These are phyloP conservation scores for Ochropleura leucogaster DNA, from an alignment of 2,888 invertebrate genomes.

Conservation along the genomic window DNA sequence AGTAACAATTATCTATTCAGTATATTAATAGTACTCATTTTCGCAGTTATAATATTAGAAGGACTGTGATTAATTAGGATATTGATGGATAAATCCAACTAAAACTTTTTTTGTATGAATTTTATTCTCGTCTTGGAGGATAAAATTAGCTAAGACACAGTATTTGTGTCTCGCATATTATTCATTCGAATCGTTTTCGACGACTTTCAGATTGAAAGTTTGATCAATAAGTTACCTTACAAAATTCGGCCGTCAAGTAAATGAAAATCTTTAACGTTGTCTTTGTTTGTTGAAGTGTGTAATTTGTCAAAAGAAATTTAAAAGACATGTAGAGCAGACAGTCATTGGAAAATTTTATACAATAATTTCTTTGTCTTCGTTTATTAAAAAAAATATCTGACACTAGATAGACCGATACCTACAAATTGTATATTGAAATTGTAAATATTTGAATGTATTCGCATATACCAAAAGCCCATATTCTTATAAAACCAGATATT, in stretches of 20 bases:
- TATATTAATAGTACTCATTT: no score
- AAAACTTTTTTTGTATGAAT: constrained; percentile 6
- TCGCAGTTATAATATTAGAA: background rate
- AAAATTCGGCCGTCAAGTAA: background rate
- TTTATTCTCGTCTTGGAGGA: background rate
- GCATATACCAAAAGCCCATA: background rate
- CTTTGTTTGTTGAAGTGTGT: background rate
- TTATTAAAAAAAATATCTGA: no score
- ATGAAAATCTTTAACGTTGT: background rate
- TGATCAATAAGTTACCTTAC: constrained; percentile 15
- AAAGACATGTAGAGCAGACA: no score
- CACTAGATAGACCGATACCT: no score
- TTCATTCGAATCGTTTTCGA: constrained; percentile 9
- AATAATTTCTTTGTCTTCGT: no score
- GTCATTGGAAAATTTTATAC: no score
- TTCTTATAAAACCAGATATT: background rate
- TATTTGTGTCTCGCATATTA: constrained; percentile 14
- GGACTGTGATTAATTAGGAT: background rate
- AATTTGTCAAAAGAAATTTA: background rate
- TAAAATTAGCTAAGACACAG: constrained; percentile 31
- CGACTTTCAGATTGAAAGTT: background rate
- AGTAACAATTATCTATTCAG: no score
- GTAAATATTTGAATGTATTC: no score
- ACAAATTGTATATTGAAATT: no score
- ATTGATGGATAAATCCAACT: background rate